These are phyloP conservation scores for Oscheius sp. DNA, from an alignment of 1,140 invertebrate species.

Conservation along the genomic window DNA sequence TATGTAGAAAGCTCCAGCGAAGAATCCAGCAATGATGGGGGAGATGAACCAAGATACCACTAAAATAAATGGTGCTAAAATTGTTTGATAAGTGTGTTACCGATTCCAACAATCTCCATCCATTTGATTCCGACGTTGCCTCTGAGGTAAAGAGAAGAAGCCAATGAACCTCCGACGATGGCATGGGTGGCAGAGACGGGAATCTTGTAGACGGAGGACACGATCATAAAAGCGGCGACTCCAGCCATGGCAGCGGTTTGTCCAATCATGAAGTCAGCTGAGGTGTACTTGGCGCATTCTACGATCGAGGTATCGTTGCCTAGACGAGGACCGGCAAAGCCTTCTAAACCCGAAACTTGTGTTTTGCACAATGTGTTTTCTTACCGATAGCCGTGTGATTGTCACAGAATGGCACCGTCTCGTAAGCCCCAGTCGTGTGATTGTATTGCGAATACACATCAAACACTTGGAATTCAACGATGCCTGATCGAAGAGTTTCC, in stretches of 20 bases:
- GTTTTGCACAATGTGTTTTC: not conserved
- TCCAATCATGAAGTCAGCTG: conserved; percentile 35
- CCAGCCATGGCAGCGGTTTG: conserved; percentile 64
- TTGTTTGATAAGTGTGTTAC: conserved; percentile 63
- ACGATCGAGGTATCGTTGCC: not conserved
- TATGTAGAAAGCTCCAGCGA: conserved; percentile 24
- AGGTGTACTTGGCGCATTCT: conserved; percentile 35
- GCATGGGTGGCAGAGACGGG: conserved; percentile 90
- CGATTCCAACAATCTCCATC: conserved; percentile 74
- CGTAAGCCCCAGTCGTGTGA: conserved; percentile 4
- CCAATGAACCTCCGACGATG: conserved; percentile 91
- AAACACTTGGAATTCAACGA: conserved; percentile 41
- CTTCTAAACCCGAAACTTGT: conserved; percentile 9
- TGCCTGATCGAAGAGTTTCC: conserved; percentile 45
- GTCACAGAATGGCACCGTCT: conserved; percentile 18
- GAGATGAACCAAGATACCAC: conserved; percentile 41
- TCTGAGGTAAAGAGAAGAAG: conserved; percentile 84
- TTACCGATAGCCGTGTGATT: not conserved
- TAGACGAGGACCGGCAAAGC: not conserved
- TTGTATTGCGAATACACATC: conserved; percentile 37
- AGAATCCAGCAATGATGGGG: conserved; percentile 34
- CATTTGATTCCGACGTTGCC: conserved; percentile 80
- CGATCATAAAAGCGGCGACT: conserved; percentile 82
- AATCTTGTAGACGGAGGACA: conserved; percentile 85
- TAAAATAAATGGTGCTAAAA: conserved; percentile 1